Base-by-base conservation (phyloP, 2,888 invertebrate species). In the Sphecodes monilicornis region DNA sequence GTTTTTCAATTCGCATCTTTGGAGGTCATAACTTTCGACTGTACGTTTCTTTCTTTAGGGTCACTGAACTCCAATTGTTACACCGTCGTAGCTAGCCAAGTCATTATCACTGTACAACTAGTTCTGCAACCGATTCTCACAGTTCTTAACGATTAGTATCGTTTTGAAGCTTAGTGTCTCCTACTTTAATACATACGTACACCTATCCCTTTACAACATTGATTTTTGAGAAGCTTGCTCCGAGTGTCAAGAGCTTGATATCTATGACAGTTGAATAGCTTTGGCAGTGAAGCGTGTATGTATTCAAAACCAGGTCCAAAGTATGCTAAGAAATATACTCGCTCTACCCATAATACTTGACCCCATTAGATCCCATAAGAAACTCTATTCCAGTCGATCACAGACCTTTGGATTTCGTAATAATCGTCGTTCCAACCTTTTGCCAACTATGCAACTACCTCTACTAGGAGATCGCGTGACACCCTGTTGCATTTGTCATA, bases 361-460 rank as follows among this genome's bases (percentile, higher is more conserved):
- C 50, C 50, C n/a, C 50, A n/a, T 50, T 50, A n/a, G 50, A 8
- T 50, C 50, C 50, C n/a, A n/a, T 50, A 50, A n/a, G 50, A 10
- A 50, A 50, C 50, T 50, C 50, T 50, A 50, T 50, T 50, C 50
- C 50, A n/a, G 50, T 50, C 50, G 50, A 50, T 50, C 50, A n/a
- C 50, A 10, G 50, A 22, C 50, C 50, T 50, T 22, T 22, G 50
- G 22, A 50, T 50, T 50, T 50, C 50, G 50, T 10, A 50, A 50
- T 22, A 3, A 50, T 50, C 39, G 8, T 8, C 39, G 39, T 39
- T 3, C 10, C n/a, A 50, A 50, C 50, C 50, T 50, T 50, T 50
- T 50, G 50, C 50, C 50, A 50, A 50, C 50, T 22, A 10, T 50
- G 50, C 8, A 22, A 22, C 50, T 50, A 50, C 50, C 22, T 50